Conservation (phyloP, 2,888 invertebrate genomes). For the Phoenoteleia sp. region DNA sequence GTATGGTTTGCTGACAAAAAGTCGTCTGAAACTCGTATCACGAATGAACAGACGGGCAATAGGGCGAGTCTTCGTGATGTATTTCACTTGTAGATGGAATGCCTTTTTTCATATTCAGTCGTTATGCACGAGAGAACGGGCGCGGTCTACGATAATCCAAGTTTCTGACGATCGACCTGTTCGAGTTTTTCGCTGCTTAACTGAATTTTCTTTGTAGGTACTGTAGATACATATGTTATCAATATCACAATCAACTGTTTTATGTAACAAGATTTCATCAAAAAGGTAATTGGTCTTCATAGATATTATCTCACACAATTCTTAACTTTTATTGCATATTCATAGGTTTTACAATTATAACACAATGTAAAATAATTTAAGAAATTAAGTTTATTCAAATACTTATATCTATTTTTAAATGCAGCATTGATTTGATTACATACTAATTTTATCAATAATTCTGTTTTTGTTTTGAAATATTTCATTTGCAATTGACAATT, state of each 20-base stretch:
- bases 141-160: constrained; percentile 61
- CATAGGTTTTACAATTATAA: no score
- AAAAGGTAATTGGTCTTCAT: neutral
- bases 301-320: neutral
- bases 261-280: no score
- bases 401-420: no score
- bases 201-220: constrained; percentile 36
- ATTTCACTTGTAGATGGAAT: constrained; percentile 62
- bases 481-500: no score
- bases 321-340: no score
- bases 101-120: constrained; percentile 59
- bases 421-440: no score
- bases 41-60: constrained; percentile 30
- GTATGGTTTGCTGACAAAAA: constrained; percentile 44
- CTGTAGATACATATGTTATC: constrained; percentile 4
- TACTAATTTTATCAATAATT: no score
- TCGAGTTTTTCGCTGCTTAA: constrained; percentile 50
- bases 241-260: constrained; percentile 14
- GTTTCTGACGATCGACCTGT: constrained; percentile 58
- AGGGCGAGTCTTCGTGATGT: constrained; percentile 59
- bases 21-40: constrained; percentile 34
- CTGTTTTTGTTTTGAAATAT: no score
- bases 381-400: no score
- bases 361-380: no score
- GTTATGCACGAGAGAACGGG: constrained; percentile 56